These are phyloP conservation scores for Piaya cayana DNA, from an alignment of 2,113 vertebrate species.

Conservation along the genomic window DNA sequence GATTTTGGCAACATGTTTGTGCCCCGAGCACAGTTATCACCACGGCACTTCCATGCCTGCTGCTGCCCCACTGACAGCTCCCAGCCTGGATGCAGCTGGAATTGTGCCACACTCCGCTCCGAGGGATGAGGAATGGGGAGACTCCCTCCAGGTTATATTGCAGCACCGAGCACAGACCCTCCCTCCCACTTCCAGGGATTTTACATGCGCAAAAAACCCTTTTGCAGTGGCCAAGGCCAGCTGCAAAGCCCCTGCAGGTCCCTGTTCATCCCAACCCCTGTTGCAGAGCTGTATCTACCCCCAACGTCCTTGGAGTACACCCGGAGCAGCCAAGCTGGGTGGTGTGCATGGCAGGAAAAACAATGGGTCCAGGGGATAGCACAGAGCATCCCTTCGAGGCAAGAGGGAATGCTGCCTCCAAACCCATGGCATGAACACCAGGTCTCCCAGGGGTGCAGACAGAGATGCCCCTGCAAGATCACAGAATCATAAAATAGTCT, in stretches of 20 bases:
- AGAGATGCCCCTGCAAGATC: background rate
- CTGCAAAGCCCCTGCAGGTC: background rate
- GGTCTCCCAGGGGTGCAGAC: background rate
- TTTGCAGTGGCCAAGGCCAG: fast-evolving
- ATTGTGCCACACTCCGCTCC: fast-evolving
- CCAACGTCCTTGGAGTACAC: fast-evolving
- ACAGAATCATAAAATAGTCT: no score
- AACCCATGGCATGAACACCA: fast-evolving
- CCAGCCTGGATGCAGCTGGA: background rate
- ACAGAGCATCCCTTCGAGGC: background rate
- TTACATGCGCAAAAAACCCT: background rate
- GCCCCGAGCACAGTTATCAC: no score
- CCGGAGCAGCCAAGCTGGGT: background rate
- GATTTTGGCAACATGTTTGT: background rate
- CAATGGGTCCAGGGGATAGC: fast-evolving
- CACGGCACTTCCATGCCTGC: fast-evolving
- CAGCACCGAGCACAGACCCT: fast-evolving
- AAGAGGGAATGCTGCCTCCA: background rate
- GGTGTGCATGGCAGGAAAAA: background rate
- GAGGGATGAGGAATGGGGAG: fast-evolving
- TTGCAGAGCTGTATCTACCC: background rate
- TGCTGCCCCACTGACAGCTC: background rate
- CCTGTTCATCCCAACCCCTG: fast-evolving
- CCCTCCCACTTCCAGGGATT: background rate
- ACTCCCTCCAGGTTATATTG: fast-evolving